phyloP scores from a whole-genome alignment of 2,113 vertebrate genomes.

The Paedocypris sp. region DNA sequence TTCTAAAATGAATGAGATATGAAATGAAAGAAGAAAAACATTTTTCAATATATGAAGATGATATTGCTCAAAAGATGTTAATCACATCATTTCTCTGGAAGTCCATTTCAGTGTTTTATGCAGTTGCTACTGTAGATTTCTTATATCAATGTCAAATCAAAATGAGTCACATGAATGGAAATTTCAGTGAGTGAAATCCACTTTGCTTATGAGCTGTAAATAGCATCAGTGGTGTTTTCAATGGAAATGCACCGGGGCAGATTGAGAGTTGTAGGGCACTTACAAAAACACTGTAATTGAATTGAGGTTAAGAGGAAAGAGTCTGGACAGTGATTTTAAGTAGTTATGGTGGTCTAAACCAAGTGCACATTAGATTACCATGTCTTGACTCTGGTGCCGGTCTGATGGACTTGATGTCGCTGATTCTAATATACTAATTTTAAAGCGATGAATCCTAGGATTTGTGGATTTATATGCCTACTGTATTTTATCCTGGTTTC shows the following conservation, averaged over 20 bases:
- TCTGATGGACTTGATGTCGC: not conserved
- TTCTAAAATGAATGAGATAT: not conserved
- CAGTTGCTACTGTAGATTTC: not conserved
- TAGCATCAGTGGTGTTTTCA: constrained; percentile 1
- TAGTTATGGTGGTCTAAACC: not conserved
- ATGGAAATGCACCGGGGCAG: constrained; percentile 6
- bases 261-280: constrained; percentile 14
- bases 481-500: too few relatives aligned
- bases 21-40: not conserved
- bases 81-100: not conserved
- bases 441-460: too few relatives aligned
- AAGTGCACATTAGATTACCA: not conserved
- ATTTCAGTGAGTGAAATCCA: not conserved
- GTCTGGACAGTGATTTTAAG: constrained; percentile 3
- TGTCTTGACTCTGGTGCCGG: not conserved
- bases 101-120: not conserved
- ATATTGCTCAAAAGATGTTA: not conserved
- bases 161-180: not conserved
- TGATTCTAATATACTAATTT: too few relatives aligned
- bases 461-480: too few relatives aligned
- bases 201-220: constrained; percentile 11
- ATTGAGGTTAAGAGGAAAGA: constrained; percentile 4
- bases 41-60: not conserved
- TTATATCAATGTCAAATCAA: not conserved
- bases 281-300: not conserved